A percentile compares a stretch with the other conserved stretches of the same genome.
phyloP scores from a whole-genome alignment of 2,888 invertebrate species.

The Uloborus plumipes region DNA sequence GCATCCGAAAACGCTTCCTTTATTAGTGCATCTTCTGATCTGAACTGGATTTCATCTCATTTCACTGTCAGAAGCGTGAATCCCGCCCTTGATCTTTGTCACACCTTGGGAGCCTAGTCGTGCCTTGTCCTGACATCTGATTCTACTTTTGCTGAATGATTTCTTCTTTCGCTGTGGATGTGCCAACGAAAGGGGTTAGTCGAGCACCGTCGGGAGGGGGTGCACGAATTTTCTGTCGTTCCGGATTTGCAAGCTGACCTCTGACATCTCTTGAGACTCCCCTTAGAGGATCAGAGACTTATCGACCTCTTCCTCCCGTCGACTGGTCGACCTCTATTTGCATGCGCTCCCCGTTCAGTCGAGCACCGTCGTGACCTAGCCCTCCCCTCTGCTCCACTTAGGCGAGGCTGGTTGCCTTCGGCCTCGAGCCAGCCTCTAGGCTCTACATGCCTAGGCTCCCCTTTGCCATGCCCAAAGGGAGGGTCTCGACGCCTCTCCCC shows the following conservation, averaged over 20 bases:
- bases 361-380: constrained; percentile 4
- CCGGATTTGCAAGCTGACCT: constrained; percentile 12
- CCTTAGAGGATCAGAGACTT: constrained; percentile 1
- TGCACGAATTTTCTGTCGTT: constrained; percentile 12
- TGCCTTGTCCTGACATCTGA: background rate
- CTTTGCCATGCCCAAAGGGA: too few species aligned
- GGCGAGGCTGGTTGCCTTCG: background rate
- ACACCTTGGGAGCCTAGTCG: background rate
- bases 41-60: background rate
- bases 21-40: too few species aligned
- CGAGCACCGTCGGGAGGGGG: background rate
- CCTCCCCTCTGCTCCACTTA: background rate
- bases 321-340: constrained; percentile 11
- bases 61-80: background rate
- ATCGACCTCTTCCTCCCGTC: too few species aligned
- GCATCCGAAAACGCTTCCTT: too few species aligned
- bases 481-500: too few species aligned
- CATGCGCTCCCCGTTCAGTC: background rate
- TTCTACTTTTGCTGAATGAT: background rate
- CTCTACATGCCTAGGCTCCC: too few species aligned
- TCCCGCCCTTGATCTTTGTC: too few species aligned
- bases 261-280: constrained; percentile 13
- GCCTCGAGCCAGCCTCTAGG: too few species aligned
- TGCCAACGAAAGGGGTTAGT: constrained; percentile 3
- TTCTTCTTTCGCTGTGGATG: background rate